Evolutionary conservation across 2,888 invertebrate genomes (phyloP).

Genomic region (Aethes cnicana): DNA sequence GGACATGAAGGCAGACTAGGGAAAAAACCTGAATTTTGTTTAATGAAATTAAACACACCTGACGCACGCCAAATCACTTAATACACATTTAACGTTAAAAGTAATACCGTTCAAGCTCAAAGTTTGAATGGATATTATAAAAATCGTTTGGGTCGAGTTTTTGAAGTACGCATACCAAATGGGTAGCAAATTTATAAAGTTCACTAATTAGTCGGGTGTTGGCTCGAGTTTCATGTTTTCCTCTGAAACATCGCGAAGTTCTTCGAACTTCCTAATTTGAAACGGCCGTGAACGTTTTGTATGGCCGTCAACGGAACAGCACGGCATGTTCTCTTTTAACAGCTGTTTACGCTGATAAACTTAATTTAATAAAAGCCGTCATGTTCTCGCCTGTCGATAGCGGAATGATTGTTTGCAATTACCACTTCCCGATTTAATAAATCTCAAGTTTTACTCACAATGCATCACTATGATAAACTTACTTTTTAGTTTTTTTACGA

Average conservation of each 20-base stretch:
- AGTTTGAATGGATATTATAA: slow-evolving; percentile 42
- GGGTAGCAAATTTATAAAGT: slow-evolving; percentile 78
- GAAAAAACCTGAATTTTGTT: not conserved
- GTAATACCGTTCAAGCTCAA: slow-evolving; percentile 32
- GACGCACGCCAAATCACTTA: not conserved
- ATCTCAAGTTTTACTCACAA: too few species aligned
- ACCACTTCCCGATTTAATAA: too few species aligned
- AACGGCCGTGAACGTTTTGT: slow-evolving; percentile 61
- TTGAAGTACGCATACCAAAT: slow-evolving; percentile 71
- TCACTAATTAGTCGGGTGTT: slow-evolving; percentile 69
- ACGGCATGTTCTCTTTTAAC: slow-evolving; percentile 14
- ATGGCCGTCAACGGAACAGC: slow-evolving; percentile 30
- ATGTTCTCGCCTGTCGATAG: slow-evolving; percentile 7
- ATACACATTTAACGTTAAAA: slow-evolving; percentile 1
- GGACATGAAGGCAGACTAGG: too few species aligned
- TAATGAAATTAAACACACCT: not conserved
- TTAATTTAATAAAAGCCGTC: slow-evolving; percentile 21
- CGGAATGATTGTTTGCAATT: not conserved
- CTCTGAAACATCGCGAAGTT: slow-evolving; percentile 61
- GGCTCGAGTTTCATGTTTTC: slow-evolving; percentile 68
- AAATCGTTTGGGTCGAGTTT: slow-evolving; percentile 49
- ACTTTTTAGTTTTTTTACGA: too few species aligned
- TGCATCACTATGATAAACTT: too few species aligned
- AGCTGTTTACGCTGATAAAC: slow-evolving; percentile 28
- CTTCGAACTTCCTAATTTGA: slow-evolving; percentile 66